Conservation (phyloP, 1,140 invertebrate genomes). For the Teleogryllus occipitalis region DNA sequence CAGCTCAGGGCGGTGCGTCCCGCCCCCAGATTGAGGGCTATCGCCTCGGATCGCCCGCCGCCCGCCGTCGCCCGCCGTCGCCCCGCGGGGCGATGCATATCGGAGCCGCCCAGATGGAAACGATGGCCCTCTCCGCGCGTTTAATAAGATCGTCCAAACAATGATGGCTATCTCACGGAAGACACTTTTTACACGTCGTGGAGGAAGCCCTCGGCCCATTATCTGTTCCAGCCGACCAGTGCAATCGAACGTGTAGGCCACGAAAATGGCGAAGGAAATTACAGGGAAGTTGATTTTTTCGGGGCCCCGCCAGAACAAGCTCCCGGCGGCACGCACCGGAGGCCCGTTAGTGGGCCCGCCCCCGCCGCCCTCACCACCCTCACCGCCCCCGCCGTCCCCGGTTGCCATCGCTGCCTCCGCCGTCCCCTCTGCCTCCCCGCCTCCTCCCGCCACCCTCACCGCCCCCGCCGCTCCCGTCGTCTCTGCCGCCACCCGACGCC, state of each 20-base stretch:
- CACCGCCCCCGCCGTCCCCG: too few species aligned
- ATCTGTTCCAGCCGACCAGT: not conserved
- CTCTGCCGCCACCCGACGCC: too few species aligned
- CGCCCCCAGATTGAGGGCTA: not conserved
- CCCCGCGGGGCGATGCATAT: not conserved
- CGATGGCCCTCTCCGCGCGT: not conserved
- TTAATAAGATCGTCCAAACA: not conserved
- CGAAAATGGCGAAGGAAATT: not conserved
- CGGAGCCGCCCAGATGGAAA: not conserved
- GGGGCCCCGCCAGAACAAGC: not conserved
- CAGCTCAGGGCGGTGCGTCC: not conserved
- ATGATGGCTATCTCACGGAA: not conserved
- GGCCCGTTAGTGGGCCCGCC: too few species aligned
- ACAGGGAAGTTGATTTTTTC: slow-evolving; percentile 4
- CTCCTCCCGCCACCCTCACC: too few species aligned
- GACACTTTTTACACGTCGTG: not conserved
- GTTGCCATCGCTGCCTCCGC: too few species aligned
- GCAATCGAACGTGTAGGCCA: not conserved
- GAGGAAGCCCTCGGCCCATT: not conserved
- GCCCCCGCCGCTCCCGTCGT: too few species aligned
- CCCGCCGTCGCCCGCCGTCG: not conserved
- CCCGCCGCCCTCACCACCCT: too few species aligned
- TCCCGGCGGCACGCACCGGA: not conserved
- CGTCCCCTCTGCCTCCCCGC: too few species aligned
- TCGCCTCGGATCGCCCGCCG: not conserved